A percentile compares a stretch with the other conserved stretches of the same genome.
Evolutionary conservation across 2,113 vertebrate genomes (phyloP).

Genomic region (Elephas maximus): DNA sequence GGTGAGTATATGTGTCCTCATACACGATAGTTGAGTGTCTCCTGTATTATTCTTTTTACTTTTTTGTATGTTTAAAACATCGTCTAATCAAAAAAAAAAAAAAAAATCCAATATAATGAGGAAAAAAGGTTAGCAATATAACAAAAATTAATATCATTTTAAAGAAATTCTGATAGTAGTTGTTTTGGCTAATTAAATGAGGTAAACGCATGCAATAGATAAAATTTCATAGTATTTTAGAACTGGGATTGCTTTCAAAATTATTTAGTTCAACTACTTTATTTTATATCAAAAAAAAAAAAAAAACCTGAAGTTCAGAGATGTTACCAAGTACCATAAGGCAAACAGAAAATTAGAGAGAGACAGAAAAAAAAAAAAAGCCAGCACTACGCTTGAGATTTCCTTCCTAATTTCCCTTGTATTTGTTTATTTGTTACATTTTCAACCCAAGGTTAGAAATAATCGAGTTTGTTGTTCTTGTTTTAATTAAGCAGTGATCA

Average conservation of each 20-base stretch:
- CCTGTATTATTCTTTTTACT: too few relatives aligned
- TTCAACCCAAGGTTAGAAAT: not conserved
- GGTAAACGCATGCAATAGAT: not conserved
- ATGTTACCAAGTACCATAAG: not conserved
- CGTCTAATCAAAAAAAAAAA: too few relatives aligned
- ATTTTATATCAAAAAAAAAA: not conserved
- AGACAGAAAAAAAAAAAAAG: not conserved
- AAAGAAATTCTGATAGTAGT: not conserved
- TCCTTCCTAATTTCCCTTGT: not conserved
- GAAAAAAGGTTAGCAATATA: not conserved
- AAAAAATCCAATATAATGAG: not conserved
- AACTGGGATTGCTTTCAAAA: not conserved
- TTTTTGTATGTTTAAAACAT: too few relatives aligned
- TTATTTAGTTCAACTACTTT: not conserved
- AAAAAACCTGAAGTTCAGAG: not conserved
- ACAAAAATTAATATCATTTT: not conserved
- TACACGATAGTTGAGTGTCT: too few relatives aligned
- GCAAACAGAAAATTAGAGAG: not conserved
- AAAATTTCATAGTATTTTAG: conserved; percentile 14
- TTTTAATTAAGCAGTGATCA: not conserved
- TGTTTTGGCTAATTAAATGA: not conserved
- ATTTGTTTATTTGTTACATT: not conserved
- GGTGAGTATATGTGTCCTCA: too few relatives aligned
- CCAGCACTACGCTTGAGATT: not conserved
- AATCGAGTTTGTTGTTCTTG: not conserved